Base-by-base conservation (phyloP, 2,113 vertebrate genomes). In the Naja naja region DNA sequence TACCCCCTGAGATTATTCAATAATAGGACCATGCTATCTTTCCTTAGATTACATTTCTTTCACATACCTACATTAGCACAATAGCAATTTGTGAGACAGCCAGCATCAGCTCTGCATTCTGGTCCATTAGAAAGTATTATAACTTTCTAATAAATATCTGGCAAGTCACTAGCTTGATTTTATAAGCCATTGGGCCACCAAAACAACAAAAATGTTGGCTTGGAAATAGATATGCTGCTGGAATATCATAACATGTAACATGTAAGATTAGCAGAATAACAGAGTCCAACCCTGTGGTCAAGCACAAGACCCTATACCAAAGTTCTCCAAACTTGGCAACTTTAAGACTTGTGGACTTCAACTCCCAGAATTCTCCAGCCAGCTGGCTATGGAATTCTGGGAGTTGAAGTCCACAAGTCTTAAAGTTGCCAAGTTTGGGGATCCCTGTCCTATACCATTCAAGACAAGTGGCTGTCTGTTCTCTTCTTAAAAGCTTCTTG, bases 1-100 rank as follows among this genome's bases (percentile, higher is more conserved):
- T 93, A 86, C 56, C 87, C 95, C 91, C 69, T 69, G 47, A 94
- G 96, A 93, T 91, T n/a, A 90, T 45, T 5, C 30, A 45, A 52
- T 39, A 94, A 90, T 56, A 39, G 34, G 88, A 12, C 22, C 30
- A 88, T 74, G 85, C 54, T 93, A 55, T 39, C 34, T 49, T 52
- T 56, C 58, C 56, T 91, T 64, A 74, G 91, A 74, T 93, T 88
- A 55, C 23, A 93, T 91, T 81, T 81, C 27, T 88, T 25, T 64
- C 27, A 64, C 53, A 95, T 34, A 94, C 91, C 49, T 23, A 27
- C 92, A 81, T 92, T 64, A 89, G 91, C 7, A 39, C 3, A 18
- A 30, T 49, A 27, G 86, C 54, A 93, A 91, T 92, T 88, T 69
- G n/a, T 92, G 89, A 93, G 85, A 69, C 49, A 92, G 56, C 91